phyloP scores from a whole-genome alignment of 2,113 vertebrate species.

The Daboia siamensis region DNA sequence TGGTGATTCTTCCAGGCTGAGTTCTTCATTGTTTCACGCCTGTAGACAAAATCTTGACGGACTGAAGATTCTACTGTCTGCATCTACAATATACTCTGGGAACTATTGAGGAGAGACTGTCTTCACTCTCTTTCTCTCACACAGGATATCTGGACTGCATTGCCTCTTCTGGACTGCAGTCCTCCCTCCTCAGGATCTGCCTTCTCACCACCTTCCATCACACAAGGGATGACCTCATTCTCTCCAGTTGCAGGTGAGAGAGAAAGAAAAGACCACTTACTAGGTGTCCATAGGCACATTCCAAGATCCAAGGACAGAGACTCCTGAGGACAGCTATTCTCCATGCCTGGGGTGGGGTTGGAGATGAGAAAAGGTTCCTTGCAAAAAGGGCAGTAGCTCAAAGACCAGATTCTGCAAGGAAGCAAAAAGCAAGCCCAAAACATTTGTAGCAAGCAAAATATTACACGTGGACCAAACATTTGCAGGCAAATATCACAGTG shows the following conservation, averaged over 20 bases:
- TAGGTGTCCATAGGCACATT: conserved; percentile 39
- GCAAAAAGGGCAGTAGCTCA: conserved; percentile 18
- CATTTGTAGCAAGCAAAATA: neutral
- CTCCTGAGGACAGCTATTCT: conserved; percentile 37
- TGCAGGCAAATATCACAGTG: neutral
- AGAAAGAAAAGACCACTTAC: neutral
- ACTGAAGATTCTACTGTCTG: too few relatives aligned
- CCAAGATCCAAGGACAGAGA: neutral
- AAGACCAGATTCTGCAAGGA: conserved; percentile 10
- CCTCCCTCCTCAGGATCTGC: neutral
- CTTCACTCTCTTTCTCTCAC: too few relatives aligned
- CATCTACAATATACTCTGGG: too few relatives aligned
- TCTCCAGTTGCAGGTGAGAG: neutral
- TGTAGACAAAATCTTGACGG: too few relatives aligned
- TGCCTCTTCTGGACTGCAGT: too few relatives aligned
- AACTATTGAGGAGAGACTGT: too few relatives aligned
- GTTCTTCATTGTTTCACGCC: too few relatives aligned
- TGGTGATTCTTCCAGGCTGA: too few relatives aligned
- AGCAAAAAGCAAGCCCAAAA: neutral
- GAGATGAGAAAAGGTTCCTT: neutral
- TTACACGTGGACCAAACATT: neutral
- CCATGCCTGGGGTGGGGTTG: conserved; percentile 9
- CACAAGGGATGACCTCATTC: neutral
- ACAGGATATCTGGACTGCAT: neutral
- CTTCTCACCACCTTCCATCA: neutral